Conservation (phyloP, 1,140 invertebrate genomes). For the Neomicropteryx cornuta region DNA sequence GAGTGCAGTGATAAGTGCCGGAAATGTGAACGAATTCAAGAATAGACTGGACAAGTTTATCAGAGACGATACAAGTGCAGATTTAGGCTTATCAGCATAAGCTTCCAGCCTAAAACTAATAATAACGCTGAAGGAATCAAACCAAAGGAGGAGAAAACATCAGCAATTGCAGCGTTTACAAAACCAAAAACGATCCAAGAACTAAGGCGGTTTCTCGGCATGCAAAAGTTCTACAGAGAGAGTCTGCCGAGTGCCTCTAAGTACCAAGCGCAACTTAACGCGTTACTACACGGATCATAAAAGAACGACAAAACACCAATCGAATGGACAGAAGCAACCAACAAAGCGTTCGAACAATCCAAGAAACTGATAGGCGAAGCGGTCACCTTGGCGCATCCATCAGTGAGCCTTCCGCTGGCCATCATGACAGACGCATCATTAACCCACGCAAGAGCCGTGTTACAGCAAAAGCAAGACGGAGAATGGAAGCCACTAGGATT, state of each 20-base stretch:
- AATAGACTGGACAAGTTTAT: too few species aligned
- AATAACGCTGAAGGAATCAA: conserved; percentile 5
- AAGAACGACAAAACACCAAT: conserved; percentile 17
- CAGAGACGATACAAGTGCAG: too few species aligned
- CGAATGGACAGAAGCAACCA: conserved; percentile 12
- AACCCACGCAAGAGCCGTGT: conserved; percentile 14
- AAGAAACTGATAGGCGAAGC: conserved; percentile 16
- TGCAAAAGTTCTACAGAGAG: conserved; percentile 22
- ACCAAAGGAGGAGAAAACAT: conserved; percentile 12
- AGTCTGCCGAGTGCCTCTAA: conserved; percentile 18
- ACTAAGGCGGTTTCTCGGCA: conserved; percentile 20
- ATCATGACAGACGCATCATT: conserved; percentile 18
- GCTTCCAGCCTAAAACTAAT: too few species aligned
- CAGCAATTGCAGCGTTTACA: conserved; percentile 13
- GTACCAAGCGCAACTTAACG: conserved; percentile 13
- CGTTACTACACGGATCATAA: conserved; percentile 11
- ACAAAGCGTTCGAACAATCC: conserved; percentile 13
- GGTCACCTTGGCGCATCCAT: conserved; percentile 16
- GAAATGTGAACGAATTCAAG: too few species aligned
- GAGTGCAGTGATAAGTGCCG: too few species aligned
- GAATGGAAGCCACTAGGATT: conserved; percentile 15
- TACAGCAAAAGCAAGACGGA: conserved; percentile 17
- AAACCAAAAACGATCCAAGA: conserved; percentile 16
- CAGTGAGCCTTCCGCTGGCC: conserved; percentile 7
- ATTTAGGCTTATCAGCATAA: too few species aligned